A percentile compares a stretch with the other conserved stretches of the same genome.
phyloP scores from a whole-genome alignment of 1,140 invertebrate genomes.

The Hyles vespertilio region DNA sequence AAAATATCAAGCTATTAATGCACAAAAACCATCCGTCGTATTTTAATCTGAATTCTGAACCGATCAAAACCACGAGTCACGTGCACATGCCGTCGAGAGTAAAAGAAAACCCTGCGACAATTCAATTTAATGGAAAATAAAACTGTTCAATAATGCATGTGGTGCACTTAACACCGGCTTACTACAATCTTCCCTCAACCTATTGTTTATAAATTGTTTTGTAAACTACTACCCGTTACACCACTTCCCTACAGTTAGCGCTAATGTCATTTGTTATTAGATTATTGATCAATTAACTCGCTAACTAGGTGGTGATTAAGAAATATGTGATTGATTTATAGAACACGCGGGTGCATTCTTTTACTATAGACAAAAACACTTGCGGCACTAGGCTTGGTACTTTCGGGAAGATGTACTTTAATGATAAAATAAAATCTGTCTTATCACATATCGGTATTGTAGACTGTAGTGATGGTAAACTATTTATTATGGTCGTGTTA shows the following conservation, averaged over 20 bases:
- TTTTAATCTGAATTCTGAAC: not conserved
- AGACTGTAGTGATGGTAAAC: slow-evolving; percentile 5
- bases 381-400: too few species aligned
- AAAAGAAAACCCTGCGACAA: slow-evolving; percentile 18
- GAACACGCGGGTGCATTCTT: too few species aligned
- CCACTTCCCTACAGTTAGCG: slow-evolving; percentile 13
- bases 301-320: slow-evolving; percentile 4
- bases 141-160: slow-evolving; percentile 55
- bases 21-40: too few species aligned
- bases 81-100: slow-evolving; percentile 18
- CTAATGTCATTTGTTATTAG: slow-evolving; percentile 13
- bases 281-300: slow-evolving; percentile 12
- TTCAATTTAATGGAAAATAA: slow-evolving; percentile 37
- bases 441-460: not conserved
- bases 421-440: too few species aligned
- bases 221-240: slow-evolving; percentile 25
- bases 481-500: slow-evolving; percentile 7
- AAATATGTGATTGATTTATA: slow-evolving; percentile 1
- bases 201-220: slow-evolving; percentile 26
- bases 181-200: slow-evolving; percentile 9
- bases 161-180: slow-evolving; percentile 16
- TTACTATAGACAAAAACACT: too few species aligned
- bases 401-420: too few species aligned
- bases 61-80: slow-evolving; percentile 13
- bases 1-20: too few species aligned